Evolutionary conservation across 2,888 invertebrate species (phyloP).

Genomic region (Pristionchus maxplancki): DNA sequence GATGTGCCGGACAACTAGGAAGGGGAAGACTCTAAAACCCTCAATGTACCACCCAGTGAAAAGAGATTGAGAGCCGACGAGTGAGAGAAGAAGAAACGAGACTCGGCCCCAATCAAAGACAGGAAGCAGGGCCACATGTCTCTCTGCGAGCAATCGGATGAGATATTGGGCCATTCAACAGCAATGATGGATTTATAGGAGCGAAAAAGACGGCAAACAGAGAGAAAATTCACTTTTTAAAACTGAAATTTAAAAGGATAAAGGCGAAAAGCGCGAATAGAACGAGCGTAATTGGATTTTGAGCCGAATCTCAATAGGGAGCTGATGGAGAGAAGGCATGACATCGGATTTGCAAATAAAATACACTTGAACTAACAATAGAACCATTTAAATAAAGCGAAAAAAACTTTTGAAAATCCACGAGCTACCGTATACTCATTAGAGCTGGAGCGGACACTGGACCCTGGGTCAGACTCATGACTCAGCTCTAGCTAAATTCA

Average conservation of each 20-base stretch:
- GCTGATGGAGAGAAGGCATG: background rate
- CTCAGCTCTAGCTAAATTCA: background rate
- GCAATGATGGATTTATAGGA: background rate
- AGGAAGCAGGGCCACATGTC: constrained; percentile 41
- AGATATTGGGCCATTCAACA: background rate
- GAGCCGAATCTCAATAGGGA: background rate
- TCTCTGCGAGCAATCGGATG: background rate
- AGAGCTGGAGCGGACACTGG: background rate
- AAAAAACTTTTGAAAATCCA: background rate
- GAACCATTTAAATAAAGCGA: background rate
- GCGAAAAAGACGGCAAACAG: background rate
- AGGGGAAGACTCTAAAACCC: constrained; percentile 37
- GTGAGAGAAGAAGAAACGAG: background rate
- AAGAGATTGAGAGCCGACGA: background rate
- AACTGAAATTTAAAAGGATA: background rate
- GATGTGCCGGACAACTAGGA: background rate
- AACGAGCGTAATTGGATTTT: background rate
- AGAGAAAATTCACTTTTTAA: background rate
- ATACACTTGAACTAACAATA: background rate
- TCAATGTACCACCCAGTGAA: constrained; percentile 44
- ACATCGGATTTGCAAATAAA: background rate
- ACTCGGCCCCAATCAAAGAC: constrained; percentile 23
- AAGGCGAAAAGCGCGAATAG: background rate
- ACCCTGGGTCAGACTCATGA: background rate
- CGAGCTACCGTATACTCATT: background rate